Percentiles rank a stretch among this genome's conserved stretches.
phyloP scores from a whole-genome alignment of 2,797 vertebrate genomes.

The Erithacus rubecula region DNA sequence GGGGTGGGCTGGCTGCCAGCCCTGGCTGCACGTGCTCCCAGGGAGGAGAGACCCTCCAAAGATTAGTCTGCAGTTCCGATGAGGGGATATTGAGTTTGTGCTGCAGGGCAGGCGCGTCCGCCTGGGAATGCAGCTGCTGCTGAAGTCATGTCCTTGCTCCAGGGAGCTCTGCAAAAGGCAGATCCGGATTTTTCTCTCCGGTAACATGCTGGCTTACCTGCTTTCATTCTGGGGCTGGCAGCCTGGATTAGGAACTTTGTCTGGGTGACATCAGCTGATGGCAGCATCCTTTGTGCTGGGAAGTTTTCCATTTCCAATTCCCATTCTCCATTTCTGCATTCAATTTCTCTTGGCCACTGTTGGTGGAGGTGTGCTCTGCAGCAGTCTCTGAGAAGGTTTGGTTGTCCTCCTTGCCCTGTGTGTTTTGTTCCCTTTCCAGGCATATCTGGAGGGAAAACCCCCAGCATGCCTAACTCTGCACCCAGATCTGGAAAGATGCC shows the following conservation, averaged over 20 bases:
- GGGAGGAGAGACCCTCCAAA: not conserved
- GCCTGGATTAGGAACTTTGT: not conserved
- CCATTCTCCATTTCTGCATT: not conserved
- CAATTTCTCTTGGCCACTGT: rapidly evolving
- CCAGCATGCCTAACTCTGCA: not conserved
- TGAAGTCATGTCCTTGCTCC: not conserved
- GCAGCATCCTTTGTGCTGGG: not conserved
- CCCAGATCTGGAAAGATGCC: not conserved
- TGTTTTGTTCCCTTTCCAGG: not conserved
- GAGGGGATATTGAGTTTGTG: not conserved
- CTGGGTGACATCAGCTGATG: not conserved
- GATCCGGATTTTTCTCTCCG: not conserved
- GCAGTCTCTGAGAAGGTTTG: not conserved
- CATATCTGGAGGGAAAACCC: not conserved
- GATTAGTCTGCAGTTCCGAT: not conserved
- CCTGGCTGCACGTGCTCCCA: not conserved
- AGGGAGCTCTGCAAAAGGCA: not conserved
- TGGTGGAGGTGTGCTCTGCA: not conserved
- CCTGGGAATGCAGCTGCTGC: not conserved
- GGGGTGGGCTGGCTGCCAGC: not conserved
- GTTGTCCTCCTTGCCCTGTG: not conserved
- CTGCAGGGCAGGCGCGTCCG: not conserved
- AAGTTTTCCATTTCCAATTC: not conserved
- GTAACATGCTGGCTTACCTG: not conserved
- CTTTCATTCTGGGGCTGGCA: not conserved